Evolutionary conservation across 2,113 vertebrate species (phyloP), one percentile per base, ranked within the genome.

Genomic region (Leucosticte australis): DNA sequence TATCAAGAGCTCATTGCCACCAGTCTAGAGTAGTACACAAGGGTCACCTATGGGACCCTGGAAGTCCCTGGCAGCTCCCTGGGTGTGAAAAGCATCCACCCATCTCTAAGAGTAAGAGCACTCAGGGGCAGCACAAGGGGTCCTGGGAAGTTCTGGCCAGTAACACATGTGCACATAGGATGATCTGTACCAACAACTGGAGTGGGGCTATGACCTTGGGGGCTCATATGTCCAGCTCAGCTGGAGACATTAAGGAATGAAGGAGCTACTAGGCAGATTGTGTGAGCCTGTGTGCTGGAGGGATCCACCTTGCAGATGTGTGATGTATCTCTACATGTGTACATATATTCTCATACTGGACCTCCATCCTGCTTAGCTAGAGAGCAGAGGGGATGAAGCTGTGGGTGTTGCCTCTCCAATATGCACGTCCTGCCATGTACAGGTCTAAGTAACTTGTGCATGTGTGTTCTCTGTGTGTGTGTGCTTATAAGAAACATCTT

Each of bases 401-500:
- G 49, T 15, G 0, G 0, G 15, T 13, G 49, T 0, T 57, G n/a
- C 23, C n/a, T 17, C 27, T 41, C 35, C 65, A 44, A 52, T 4
- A 27, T 4, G 14, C 30, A 22, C 3, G 3, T 46, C 27, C 49
- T 57, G 37, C 31, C 50, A 62, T 0, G 27, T 6, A 56, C 5
- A 41, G 5, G 44, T 2, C 1, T 21, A 87, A 81, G 6, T 10
- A 42, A 1, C 0, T 8, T 37, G 47, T 24, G 15, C 19, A n/a
- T 8, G 10, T 15, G 11, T 31, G 37, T 37, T 68, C 44, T 65
- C 9, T 55, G 17, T 56, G 21, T 2, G 31, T 71, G 2, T 46
- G 31, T 59, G 60, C 28, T 67, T 50, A 33, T 12, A 27, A 13
- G 33, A 47, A 83, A 89, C 13, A 30, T 6, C 20, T 68, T 75